These are phyloP conservation scores for Alloscopus bannaensis DNA, from an alignment of 2,888 invertebrate genomes.

Conservation along the genomic window DNA sequence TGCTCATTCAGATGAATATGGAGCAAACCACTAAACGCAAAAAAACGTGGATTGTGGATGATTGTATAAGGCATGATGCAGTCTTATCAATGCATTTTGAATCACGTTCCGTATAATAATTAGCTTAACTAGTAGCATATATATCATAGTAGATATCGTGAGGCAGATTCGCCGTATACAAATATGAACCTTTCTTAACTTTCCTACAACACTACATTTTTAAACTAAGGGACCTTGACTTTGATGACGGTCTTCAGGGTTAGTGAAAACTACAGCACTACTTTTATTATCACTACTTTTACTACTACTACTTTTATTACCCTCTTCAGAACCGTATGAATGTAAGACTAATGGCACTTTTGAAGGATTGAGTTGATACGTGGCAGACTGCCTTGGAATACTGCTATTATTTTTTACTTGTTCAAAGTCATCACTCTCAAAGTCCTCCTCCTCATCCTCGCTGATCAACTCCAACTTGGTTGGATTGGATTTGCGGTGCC, in stretches of 20 bases:
- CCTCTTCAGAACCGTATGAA: conserved; percentile 22
- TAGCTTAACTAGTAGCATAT: neutral
- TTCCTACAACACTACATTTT: neutral
- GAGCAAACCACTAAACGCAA: too few relatives aligned
- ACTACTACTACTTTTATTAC: conserved; percentile 23
- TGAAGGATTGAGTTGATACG: conserved; percentile 29
- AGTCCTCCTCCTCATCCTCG: conserved; percentile 51
- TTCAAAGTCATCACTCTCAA: conserved; percentile 8
- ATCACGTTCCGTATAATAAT: too few relatives aligned
- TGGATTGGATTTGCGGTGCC: neutral
- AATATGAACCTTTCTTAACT: neutral
- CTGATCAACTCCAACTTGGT: conserved; percentile 49
- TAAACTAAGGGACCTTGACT: conserved; percentile 33
- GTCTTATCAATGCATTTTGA: too few relatives aligned
- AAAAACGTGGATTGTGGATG: too few relatives aligned
- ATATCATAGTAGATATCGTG: neutral
- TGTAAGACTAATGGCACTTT: conserved; percentile 61
- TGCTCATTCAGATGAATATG: too few relatives aligned
- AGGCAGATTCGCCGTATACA: too few relatives aligned
- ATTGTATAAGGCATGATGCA: too few relatives aligned
- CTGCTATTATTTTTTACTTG: neutral
- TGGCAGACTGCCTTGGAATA: conserved; percentile 5
- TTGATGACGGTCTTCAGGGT: neutral
- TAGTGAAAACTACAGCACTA: neutral
- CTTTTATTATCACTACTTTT: conserved; percentile 1